These are phyloP conservation scores for Brachyhypopomus gauderio DNA, from an alignment of 2,113 vertebrate species.

Conservation along the genomic window DNA sequence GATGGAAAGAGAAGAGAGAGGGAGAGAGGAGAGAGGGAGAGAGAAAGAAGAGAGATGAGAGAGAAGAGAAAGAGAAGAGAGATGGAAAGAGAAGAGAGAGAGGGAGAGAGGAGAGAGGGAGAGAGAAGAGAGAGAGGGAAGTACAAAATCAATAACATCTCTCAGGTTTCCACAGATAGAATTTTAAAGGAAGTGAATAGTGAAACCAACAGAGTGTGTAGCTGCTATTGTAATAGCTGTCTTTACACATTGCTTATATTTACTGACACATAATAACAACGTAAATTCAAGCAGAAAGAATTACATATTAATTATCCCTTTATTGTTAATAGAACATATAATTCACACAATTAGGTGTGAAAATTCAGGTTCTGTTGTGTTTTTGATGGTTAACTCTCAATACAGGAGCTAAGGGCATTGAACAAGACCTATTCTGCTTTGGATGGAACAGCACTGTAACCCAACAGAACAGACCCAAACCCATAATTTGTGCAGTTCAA, in stretches of 20 bases:
- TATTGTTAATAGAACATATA: too few relatives aligned
- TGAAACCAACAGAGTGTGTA: constrained; percentile 3
- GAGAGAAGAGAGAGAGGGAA: neutral
- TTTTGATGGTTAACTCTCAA: constrained; percentile 2
- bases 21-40: neutral
- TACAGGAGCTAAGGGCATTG: constrained; percentile 19
- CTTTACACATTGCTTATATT: neutral
- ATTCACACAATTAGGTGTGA: neutral
- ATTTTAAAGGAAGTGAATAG: constrained; percentile 31
- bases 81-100: neutral
- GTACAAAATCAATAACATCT: constrained; percentile 34
- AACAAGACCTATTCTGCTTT: constrained; percentile 25
- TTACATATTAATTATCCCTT: too few relatives aligned
- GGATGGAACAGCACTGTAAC: neutral
- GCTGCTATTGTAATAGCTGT: neutral
- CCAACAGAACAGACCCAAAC: constrained; percentile 28
- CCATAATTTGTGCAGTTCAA: constrained; percentile 26
- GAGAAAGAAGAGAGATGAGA: constrained; percentile 1
- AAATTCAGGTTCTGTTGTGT: neutral
- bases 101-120: neutral
- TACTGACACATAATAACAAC: too few relatives aligned
- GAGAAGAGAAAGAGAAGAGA: neutral
- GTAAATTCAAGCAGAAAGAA: neutral
- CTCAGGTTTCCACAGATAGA: constrained; percentile 38
- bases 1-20: neutral